Conservation (phyloP, 2,797 vertebrate species). For the Pseudomugil gertrudae region DNA sequence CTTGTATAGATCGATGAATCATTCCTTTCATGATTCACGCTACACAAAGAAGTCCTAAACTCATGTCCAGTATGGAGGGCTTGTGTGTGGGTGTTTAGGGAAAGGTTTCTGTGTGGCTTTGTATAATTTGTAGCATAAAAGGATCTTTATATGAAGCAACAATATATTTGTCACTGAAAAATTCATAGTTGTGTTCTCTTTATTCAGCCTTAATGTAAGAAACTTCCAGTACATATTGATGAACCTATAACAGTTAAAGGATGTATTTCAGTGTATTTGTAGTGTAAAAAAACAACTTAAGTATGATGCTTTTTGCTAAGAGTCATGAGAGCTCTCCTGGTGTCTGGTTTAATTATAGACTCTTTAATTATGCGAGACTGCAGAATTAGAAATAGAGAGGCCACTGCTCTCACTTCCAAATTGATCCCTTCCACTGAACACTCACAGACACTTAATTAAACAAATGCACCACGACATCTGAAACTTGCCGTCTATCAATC, state of each 20-base stretch:
- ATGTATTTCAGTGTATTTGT: background rate
- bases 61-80: constrained; percentile 26
- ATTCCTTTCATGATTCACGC: constrained; percentile 55
- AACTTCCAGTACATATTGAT: background rate
- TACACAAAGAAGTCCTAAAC: constrained; percentile 32
- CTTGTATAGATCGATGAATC: constrained; percentile 54
- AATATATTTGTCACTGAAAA: background rate
- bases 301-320: constrained; percentile 16
- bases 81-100: constrained; percentile 51
- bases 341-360: constrained; percentile 68
- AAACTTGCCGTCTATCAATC: constrained; percentile 51
- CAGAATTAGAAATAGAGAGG: constrained; percentile 49
- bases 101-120: constrained; percentile 10
- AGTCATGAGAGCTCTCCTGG: constrained; percentile 38
- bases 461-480: constrained; percentile 40
- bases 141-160: background rate
- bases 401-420: constrained; percentile 41
- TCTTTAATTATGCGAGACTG: constrained; percentile 66
- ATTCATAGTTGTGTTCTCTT: no score
- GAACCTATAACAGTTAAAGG: background rate
- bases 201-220: background rate
- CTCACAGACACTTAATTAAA: constrained; percentile 46
- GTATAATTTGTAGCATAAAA: background rate
- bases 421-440: constrained; percentile 45
- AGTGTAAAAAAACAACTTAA: constrained; percentile 24